Evolutionary conservation across 2,888 invertebrate species (phyloP), one percentile per base, ranked within the genome.

Genomic region (Petrolisthes cinctipes): DNA sequence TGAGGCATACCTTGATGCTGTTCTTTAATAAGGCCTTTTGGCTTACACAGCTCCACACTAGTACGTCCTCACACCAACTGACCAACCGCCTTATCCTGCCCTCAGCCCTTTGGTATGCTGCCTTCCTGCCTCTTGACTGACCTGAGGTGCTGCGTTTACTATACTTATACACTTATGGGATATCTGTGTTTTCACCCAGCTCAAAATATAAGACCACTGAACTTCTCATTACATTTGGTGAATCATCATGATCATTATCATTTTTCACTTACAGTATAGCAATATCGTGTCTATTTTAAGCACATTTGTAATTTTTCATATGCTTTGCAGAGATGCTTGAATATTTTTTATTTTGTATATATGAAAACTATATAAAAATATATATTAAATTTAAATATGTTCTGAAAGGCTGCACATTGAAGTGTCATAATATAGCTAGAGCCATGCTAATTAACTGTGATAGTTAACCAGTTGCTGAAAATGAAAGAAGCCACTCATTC

Each of bases 381-480:
- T 80, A 85, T 85, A 80, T 66, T 85, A 80, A 83, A 79, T 85
- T 85, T 80, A 71, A 54, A 83, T 83, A 85, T 85, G 78, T 84
- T 76, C 53, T 51, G 76, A 84, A 84, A 84, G 57, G 76, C 84
- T 84, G 75, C 56, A 78, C 66, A 84, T 71, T 79, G 85, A 85
- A 56, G 79, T 81, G 61, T 61, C 86, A 80, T 85, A 85, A 71
- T 86, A 80, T 86, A 86, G 66, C 81, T 86, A 86, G 86, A 86
- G 86, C 81, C 79, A 75, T 86, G 86, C 86, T 86, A 86, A 86
- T 80, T 84, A 84, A 86, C 86, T 86, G 86, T 86, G 86, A 86
- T 86, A 86, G 86, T 81, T 86, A 56, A 81, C 23, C 75, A 81
- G 86, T 86, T 81, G 86, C 73, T 75, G 83, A 83, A 11, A 83